A percentile compares a stretch with the other conserved stretches of the same genome.
phyloP scores from a whole-genome alignment of 2,888 invertebrate species.

The Drosophila meridiana region DNA sequence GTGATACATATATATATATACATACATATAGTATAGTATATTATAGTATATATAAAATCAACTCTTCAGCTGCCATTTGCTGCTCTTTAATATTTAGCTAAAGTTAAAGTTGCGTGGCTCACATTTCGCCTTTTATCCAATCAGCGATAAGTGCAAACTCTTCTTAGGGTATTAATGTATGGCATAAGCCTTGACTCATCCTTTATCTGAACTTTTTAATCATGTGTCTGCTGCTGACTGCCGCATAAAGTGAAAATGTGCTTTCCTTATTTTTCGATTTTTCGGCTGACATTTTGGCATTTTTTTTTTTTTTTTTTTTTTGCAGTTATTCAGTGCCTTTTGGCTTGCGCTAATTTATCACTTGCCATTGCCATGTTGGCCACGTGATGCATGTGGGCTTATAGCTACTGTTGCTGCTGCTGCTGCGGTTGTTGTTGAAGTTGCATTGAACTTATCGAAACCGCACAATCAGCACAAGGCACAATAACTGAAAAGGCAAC shows the following conservation, averaged over 20 bases:
- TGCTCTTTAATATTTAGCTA: background rate
- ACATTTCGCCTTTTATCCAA: background rate
- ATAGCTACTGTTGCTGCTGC: constrained; percentile 53
- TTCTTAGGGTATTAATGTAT: constrained; percentile 33
- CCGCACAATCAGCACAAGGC: constrained; percentile 73
- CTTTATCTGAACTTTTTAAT: constrained; percentile 38
- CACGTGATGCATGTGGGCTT: constrained; percentile 56
- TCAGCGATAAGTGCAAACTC: background rate
- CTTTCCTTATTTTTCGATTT: constrained; percentile 46
- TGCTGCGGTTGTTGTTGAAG: constrained; percentile 46
- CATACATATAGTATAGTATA: too few relatives aligned
- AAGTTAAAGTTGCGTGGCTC: background rate
- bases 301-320: constrained; percentile 36
- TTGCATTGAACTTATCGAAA: constrained; percentile 73
- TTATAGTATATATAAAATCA: background rate
- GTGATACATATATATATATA: too few relatives aligned
- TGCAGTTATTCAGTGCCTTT: constrained; percentile 48
- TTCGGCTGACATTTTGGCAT: constrained; percentile 65
- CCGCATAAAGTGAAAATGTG: constrained; percentile 71
- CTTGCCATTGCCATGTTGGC: constrained; percentile 50
- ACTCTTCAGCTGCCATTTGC: background rate
- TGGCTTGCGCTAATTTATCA: constrained; percentile 71
- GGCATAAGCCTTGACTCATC: constrained; percentile 13
- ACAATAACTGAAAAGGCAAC: constrained; percentile 65
- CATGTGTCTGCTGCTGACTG: constrained; percentile 31